These are phyloP conservation scores for Dromiciops gliroides DNA, from an alignment of 2,113 vertebrate species.

Conservation along the genomic window DNA sequence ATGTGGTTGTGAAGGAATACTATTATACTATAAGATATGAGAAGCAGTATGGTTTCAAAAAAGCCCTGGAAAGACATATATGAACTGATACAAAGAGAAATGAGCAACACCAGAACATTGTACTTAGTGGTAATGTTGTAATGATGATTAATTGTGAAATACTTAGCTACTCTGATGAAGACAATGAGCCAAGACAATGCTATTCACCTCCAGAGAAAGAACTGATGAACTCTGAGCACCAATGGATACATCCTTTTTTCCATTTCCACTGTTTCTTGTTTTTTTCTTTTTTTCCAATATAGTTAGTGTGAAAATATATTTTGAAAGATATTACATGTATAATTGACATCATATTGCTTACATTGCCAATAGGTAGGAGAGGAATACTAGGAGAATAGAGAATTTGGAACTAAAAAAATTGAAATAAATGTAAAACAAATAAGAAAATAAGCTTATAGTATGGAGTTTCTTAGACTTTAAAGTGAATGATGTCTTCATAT, in stretches of 20 bases:
- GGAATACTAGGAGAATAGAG: neutral
- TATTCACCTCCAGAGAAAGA: neutral
- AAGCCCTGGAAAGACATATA: neutral
- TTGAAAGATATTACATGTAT: neutral
- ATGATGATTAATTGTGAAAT: neutral
- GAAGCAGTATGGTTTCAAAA: neutral
- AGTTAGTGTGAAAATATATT: neutral
- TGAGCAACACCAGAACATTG: neutral
- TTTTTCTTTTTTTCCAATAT: neutral
- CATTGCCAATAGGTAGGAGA: neutral
- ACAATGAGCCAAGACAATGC: neutral
- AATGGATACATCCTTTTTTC: neutral
- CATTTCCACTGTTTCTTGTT: neutral
- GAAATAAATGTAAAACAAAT: neutral
- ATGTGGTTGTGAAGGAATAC: neutral
- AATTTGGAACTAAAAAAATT: neutral
- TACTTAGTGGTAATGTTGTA: neutral
- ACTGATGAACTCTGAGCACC: neutral
- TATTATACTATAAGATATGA: neutral
- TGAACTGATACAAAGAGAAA: neutral
- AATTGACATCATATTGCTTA: neutral
- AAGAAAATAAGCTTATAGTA: constrained; percentile 50
- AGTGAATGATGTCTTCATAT: constrained; percentile 47
- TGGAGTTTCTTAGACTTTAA: constrained; percentile 59
- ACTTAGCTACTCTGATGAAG: neutral